Evolutionary conservation across 2,888 invertebrate species (phyloP), one percentile per base, ranked within the genome.

Genomic region (Cerastis leucographa): DNA sequence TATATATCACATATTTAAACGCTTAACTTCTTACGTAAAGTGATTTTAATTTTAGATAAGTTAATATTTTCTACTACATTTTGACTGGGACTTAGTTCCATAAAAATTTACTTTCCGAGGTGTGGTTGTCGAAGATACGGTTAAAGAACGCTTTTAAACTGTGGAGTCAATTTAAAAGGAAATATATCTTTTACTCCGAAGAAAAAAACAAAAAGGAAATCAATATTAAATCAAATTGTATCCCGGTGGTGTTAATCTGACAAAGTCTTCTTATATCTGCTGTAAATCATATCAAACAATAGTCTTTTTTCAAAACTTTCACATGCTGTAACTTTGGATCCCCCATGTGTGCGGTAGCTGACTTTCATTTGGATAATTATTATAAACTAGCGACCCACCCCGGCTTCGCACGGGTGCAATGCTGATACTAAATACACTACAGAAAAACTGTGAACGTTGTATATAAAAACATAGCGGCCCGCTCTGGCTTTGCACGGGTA

Each of bases 1-100:
- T n/a, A 74, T 70, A 66, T 56, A 76, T 76, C 22, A 83, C 64
- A 84, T 73, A 82, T 74, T 82, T 69, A 73, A 64, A 82, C 35
- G 54, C 11, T 70, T 49, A 68, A 71, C 68, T 71, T 71, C n/a
- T 46, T 66, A 72, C 40, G 29, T 71, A 17, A 61, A 69, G 44
- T 66, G 74, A 80, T 73, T 84, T 73, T 73, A 83, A 83, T 83
- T 83, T 83, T 56, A 79, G 71, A 71, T 79, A 79, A 59, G 65
- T 5, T 44, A 35, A 66, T 79, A 79, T 68, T 64, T 68, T 46
- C 46, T 67, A 71, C 14, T 66, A 61, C 17, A 72, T 49, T 29
- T 61, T 59, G 73, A 54, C 25, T 68, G 42, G 19, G 49, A 49
- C 19, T 75, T 46, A 40, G 56, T 59, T 68, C 17, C n/a, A 61